A percentile compares a stretch with the other conserved stretches of the same genome.
phyloP scores from a whole-genome alignment of 1,140 invertebrate genomes.

The Euura saliciscinereae region DNA sequence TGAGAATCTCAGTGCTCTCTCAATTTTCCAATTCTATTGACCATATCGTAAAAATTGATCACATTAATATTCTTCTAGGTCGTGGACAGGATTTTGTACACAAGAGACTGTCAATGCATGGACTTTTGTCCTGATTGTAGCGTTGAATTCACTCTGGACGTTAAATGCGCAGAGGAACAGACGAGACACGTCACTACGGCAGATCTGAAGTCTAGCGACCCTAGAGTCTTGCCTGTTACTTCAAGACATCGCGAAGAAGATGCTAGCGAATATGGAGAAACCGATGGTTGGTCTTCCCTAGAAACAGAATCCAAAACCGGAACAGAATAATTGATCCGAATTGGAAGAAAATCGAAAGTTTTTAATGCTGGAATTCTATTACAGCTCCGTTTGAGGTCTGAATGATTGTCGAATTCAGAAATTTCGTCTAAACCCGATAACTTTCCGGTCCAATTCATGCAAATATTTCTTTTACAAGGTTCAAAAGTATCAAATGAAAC shows the following conservation, averaged over 20 bases:
- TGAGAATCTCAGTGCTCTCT: conserved; percentile 23
- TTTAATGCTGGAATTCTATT: no score
- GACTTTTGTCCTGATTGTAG: conserved; percentile 98
- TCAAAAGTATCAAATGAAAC: no score
- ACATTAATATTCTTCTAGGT: conserved; percentile 63
- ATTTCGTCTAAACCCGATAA: no score
- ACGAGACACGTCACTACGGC: conserved; percentile 96
- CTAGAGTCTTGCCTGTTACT: conserved; percentile 90
- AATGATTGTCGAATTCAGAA: no score
- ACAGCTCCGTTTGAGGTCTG: no score
- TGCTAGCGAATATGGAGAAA: conserved; percentile 90
- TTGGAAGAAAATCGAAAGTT: no score
- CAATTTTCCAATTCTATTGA: conserved; percentile 1
- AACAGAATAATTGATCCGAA: no score
- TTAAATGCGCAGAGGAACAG: conserved; percentile 92
- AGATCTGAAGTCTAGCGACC: conserved; percentile 91
- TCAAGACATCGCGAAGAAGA: conserved; percentile 90
- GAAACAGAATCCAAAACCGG: no score
- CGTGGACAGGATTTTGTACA: conserved; percentile 78
- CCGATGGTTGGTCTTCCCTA: conserved; percentile 65
- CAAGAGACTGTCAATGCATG: conserved; percentile 91
- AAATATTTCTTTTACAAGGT: no score
- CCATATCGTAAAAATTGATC: neutral
- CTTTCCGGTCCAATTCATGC: no score
- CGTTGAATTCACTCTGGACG: conserved; percentile 96